Percentiles rank a stretch among this genome's conserved stretches.
Evolutionary conservation across 2,113 vertebrate species (phyloP).

Genomic region (Pedetes capensis): DNA sequence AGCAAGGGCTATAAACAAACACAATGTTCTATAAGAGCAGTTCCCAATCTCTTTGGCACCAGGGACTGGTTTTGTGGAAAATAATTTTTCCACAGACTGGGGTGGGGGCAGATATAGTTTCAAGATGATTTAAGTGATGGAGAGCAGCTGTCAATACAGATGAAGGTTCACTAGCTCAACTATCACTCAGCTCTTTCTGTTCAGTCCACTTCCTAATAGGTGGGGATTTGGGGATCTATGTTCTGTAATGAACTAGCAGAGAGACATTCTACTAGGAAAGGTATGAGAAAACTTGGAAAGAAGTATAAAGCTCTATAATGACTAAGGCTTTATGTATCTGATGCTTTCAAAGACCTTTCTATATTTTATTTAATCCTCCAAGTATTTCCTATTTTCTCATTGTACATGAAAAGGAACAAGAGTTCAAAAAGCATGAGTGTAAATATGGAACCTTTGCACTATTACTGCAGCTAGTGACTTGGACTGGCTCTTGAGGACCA

Average conservation of each 20-base stretch:
- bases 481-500: background rate
- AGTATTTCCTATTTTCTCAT: background rate
- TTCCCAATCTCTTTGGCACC: no score
- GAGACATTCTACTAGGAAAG: background rate
- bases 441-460: background rate
- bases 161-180: no score
- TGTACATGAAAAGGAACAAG: background rate
- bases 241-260: background rate
- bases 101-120: no score
- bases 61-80: no score
- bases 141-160: no score
- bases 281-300: background rate
- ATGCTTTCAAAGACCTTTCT: background rate
- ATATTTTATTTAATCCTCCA: background rate
- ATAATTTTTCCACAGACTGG: no score
- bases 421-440: background rate
- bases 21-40: no score
- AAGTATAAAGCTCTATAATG: background rate
- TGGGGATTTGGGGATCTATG: no score
- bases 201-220: no score
- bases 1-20: background rate
- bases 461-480: background rate
- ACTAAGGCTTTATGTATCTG: background rate
- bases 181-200: no score
- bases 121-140: no score